phyloP scores from a whole-genome alignment of 92 coral and sea anemone genomes.

The Parazoanthus atlanticus region DNA sequence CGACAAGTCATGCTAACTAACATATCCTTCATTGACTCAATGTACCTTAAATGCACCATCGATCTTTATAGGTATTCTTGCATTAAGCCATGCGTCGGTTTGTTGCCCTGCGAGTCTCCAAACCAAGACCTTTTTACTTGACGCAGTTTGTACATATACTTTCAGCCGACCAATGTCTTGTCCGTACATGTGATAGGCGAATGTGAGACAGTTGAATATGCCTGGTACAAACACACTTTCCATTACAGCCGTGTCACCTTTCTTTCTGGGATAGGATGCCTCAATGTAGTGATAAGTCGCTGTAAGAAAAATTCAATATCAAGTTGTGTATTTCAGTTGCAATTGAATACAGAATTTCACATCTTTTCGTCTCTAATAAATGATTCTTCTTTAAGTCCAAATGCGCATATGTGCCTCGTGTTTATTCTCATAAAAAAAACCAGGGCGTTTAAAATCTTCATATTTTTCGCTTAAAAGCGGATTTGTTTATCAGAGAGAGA shows the following conservation, averaged over 20 bases:
- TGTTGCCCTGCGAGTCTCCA: constrained; percentile 40
- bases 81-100: constrained; percentile 20
- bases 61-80: not conserved
- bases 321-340: no score
- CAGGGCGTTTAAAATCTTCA: no score
- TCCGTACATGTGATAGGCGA: constrained; percentile 37
- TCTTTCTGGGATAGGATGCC: constrained; percentile 18
- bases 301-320: not conserved
- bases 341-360: no score
- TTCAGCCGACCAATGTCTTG: constrained; percentile 32
- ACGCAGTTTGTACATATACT: constrained; percentile 18
- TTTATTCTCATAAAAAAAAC: no score
- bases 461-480: no score
- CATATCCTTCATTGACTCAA: no score
- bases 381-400: no score
- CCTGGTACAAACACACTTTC: constrained; percentile 15
- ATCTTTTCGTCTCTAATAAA: no score
- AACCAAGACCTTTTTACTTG: not conserved
- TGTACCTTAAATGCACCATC: constrained; percentile 22
- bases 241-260: constrained; percentile 25
- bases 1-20: no score
- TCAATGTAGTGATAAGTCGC: constrained; percentile 12
- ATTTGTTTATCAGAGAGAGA: no score
- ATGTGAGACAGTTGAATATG: constrained; percentile 33
- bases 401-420: no score